phyloP scores from a whole-genome alignment of 23 tunicate species.

The Botrylloides violaceus region DNA sequence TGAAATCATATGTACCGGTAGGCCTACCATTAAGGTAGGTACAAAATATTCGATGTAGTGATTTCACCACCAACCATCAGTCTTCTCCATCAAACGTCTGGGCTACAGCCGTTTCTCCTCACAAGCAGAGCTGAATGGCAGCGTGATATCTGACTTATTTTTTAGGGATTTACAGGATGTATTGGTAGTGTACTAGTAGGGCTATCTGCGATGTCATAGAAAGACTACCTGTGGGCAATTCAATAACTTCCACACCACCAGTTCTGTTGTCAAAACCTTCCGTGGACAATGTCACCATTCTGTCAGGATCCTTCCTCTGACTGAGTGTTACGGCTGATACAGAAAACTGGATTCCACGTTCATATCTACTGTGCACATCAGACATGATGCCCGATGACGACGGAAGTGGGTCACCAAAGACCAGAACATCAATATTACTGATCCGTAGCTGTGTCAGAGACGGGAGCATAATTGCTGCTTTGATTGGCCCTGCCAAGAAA shows the following conservation, averaged over 20 bases:
- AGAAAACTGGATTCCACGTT: constrained; percentile 58
- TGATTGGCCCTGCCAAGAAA: constrained; percentile 23
- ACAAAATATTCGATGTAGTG: too few relatives aligned
- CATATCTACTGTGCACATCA: neutral
- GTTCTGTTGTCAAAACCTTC: constrained; percentile 5
- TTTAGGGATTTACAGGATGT: too few relatives aligned
- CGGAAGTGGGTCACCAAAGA: constrained; percentile 17
- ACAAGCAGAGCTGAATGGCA: too few relatives aligned
- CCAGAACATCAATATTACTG: constrained; percentile 5
- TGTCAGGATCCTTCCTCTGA: constrained; percentile 48
- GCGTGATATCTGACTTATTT: too few relatives aligned
- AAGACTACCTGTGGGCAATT: constrained; percentile 17
- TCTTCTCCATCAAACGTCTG: too few relatives aligned
- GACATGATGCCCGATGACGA: constrained; percentile 8
- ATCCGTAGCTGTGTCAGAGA: constrained; percentile 9
- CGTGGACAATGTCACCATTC: constrained; percentile 40
- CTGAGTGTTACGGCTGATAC: constrained; percentile 18
- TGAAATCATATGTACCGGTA: too few relatives aligned
- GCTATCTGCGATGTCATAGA: too few relatives aligned
- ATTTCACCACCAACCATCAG: too few relatives aligned
- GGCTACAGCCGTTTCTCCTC: too few relatives aligned
- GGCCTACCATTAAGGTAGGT: too few relatives aligned
- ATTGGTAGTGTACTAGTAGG: too few relatives aligned
- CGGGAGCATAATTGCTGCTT: constrained; percentile 9
- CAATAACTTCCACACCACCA: neutral